phyloP scores from a whole-genome alignment of 2,797 vertebrate species.

The Acanthurus tractus region DNA sequence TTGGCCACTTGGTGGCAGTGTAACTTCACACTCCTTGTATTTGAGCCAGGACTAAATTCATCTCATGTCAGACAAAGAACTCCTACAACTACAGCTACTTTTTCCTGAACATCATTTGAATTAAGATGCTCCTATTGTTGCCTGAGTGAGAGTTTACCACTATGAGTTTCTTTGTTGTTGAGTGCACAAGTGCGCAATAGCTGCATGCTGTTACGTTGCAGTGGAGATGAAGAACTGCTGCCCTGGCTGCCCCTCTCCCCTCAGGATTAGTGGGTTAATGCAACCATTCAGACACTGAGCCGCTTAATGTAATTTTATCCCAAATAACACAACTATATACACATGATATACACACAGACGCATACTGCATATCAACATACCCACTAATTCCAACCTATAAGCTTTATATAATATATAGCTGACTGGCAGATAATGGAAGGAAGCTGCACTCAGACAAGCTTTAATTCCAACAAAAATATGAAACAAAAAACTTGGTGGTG shows the following conservation, averaged over 20 bases:
- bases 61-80: not conserved
- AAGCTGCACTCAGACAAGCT: not conserved
- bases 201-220: conserved; percentile 16
- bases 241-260: conserved; percentile 68
- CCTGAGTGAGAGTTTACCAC: not conserved
- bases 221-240: conserved; percentile 50
- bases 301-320: conserved; percentile 84
- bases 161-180: not conserved
- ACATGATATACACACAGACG: conserved; percentile 14
- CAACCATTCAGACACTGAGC: conserved; percentile 84
- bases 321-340: conserved; percentile 52
- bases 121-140: not conserved
- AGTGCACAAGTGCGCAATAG: not conserved
- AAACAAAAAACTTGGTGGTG: no score
- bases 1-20: conserved; percentile 58
- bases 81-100: not conserved
- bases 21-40: not conserved
- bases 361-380: not conserved
- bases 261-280: conserved; percentile 87
- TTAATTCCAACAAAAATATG: not conserved
- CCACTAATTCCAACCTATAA: not conserved
- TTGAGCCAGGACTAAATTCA: not conserved
- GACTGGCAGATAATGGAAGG: conserved; percentile 4
- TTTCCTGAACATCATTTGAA: not conserved
- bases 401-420: not conserved